Percentiles rank a stretch among this genome's conserved stretches.
Conservation (phyloP, 1,140 invertebrate genomes). For the Agrypnia vestita region DNA sequence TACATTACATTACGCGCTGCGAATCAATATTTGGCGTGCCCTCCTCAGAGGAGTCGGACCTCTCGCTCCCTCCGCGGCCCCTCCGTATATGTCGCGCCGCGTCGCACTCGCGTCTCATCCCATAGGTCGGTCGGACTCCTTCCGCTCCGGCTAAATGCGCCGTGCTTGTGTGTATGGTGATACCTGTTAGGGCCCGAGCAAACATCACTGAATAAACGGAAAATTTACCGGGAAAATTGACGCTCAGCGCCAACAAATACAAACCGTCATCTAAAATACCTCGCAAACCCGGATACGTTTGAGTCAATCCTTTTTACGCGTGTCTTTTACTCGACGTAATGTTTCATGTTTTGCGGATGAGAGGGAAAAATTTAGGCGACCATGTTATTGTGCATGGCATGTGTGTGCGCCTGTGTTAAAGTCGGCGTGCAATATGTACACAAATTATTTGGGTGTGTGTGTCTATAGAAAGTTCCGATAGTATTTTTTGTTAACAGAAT, state of each 20-base stretch:
- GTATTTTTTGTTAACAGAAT: slow-evolving; percentile 15
- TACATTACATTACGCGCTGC: slow-evolving; percentile 59
- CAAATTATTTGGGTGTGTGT: slow-evolving; percentile 33
- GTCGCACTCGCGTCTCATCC: slow-evolving; percentile 48
- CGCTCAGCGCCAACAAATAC: not conserved
- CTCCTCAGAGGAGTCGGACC: slow-evolving; percentile 38
- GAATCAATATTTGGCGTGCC: slow-evolving; percentile 61
- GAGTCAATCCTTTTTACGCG: not conserved
- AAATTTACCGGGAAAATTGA: not conserved
- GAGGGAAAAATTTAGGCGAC: slow-evolving; percentile 42
- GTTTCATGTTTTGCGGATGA: not conserved
- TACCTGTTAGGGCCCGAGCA: slow-evolving; percentile 26
- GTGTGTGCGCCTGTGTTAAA: slow-evolving; percentile 30
- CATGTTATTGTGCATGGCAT: slow-evolving; percentile 34
- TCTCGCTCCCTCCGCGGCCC: slow-evolving; percentile 27
- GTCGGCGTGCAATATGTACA: slow-evolving; percentile 44
- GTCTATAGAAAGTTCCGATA: slow-evolving; percentile 40
- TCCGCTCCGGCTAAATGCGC: slow-evolving; percentile 47
- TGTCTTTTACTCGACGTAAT: slow-evolving; percentile 8
- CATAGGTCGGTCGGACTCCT: slow-evolving; percentile 55
- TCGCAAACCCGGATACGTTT: too few species aligned
- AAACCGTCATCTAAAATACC: not conserved
- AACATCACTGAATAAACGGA: not conserved
- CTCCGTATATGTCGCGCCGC: slow-evolving; percentile 35
- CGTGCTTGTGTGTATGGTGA: slow-evolving; percentile 35